Conservation (phyloP, 2,888 invertebrate genomes). For the Catocala sponsa region DNA sequence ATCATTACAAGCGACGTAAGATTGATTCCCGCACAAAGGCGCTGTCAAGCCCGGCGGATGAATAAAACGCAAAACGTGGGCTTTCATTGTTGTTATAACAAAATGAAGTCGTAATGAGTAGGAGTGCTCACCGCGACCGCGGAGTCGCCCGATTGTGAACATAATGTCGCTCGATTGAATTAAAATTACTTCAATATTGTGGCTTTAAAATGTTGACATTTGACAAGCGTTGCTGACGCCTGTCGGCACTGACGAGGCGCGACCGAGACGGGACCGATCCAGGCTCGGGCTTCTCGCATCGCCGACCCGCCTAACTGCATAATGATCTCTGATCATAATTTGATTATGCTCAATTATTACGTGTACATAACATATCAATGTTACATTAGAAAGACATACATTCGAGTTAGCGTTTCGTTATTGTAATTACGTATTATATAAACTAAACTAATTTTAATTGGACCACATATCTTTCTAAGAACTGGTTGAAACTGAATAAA, state of each 20-base stretch:
- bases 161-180: constrained; percentile 81
- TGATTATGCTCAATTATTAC: constrained; percentile 36
- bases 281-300: constrained; percentile 14
- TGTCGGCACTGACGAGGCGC: constrained; percentile 62
- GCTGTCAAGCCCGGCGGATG: constrained; percentile 75
- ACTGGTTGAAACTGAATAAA: too few relatives aligned
- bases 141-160: constrained; percentile 61
- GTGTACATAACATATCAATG: constrained; percentile 26
- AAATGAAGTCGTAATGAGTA: constrained; percentile 86
- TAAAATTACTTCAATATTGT: constrained; percentile 82
- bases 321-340: constrained; percentile 41
- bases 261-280: constrained; percentile 29
- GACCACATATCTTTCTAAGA: too few relatives aligned
- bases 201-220: constrained; percentile 78
- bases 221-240: constrained; percentile 84
- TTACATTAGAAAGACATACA: constrained; percentile 25
- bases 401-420: neutral
- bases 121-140: constrained; percentile 56
- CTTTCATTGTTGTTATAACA: constrained; percentile 82
- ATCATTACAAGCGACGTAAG: constrained; percentile 79
- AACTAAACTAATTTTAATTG: too few relatives aligned
- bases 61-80: constrained; percentile 69
- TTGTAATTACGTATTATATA: neutral
- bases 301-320: constrained; percentile 38
- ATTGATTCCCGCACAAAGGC: constrained; percentile 82